Evolutionary conservation across 2,888 invertebrate species (phyloP).

Genomic region (Tipula unca): DNA sequence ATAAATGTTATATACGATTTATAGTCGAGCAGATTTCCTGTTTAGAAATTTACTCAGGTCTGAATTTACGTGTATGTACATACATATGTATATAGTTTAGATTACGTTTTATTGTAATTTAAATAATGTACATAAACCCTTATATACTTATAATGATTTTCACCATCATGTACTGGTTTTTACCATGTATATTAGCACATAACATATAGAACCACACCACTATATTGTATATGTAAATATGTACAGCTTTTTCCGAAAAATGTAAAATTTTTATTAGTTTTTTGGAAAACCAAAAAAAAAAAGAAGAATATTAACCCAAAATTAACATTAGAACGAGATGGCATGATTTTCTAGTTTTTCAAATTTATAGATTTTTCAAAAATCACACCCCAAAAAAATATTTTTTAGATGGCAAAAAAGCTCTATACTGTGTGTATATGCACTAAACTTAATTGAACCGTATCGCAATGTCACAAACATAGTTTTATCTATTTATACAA

Average conservation of each 20-base stretch:
- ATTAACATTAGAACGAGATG: neutral
- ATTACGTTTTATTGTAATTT: neutral
- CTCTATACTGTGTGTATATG: neutral
- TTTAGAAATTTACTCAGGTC: neutral
- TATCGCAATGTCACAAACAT: neutral
- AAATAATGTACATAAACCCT: neutral
- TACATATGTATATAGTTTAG: neutral
- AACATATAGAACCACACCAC: neutral
- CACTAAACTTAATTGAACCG: neutral
- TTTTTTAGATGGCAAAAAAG: neutral
- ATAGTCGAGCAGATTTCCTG: too few relatives aligned
- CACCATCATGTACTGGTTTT: neutral
- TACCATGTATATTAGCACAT: neutral
- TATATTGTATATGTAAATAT: too few relatives aligned
- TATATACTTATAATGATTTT: neutral
- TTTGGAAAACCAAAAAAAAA: neutral
- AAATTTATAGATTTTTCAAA: constrained; percentile 8
- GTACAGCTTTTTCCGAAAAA: neutral
- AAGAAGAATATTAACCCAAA: neutral
- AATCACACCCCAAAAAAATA: neutral
- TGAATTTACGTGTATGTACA: neutral
- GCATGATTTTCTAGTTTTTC: neutral
- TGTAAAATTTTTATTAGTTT: neutral
- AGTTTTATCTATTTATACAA: neutral
- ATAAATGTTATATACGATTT: neutral